phyloP scores from a whole-genome alignment of 2,888 invertebrate species.

The Drosophila dives region DNA sequence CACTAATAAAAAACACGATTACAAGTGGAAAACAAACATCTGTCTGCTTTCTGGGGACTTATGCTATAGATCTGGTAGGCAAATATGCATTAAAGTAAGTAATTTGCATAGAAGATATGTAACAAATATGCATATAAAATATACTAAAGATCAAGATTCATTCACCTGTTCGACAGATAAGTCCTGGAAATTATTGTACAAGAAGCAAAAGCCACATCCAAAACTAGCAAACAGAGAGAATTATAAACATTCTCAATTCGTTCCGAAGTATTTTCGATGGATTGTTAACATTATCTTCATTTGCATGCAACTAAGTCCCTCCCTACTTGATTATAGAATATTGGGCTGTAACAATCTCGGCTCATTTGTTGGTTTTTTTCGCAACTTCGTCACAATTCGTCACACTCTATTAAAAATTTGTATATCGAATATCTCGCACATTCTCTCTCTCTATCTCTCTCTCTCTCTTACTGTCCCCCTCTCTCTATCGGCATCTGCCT shows the following conservation, averaged over 20 bases:
- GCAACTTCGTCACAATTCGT: slow-evolving; percentile 31
- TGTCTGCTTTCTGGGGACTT: slow-evolving; percentile 14
- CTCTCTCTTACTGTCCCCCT: not conserved
- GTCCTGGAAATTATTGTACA: slow-evolving; percentile 55
- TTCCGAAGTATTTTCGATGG: slow-evolving; percentile 19
- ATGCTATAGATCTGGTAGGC: slow-evolving; percentile 46
- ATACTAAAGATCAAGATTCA: slow-evolving; percentile 18
- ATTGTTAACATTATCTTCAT: slow-evolving; percentile 35
- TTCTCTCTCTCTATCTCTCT: not conserved
- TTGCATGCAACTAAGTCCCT: slow-evolving; percentile 62
- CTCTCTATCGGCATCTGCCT: not conserved
- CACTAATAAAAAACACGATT: slow-evolving; percentile 6
- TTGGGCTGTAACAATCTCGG: slow-evolving; percentile 17
- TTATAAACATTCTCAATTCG: slow-evolving; percentile 2
- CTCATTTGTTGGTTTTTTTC: slow-evolving; percentile 14
- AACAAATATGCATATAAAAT: slow-evolving; percentile 27
- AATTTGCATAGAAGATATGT: not conserved
- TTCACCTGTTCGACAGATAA: slow-evolving; percentile 36
- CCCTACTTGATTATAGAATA: slow-evolving; percentile 49
- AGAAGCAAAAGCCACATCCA: slow-evolving; percentile 28
- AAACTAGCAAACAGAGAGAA: slow-evolving; percentile 2
- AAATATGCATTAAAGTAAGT: not conserved
- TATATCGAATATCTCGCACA: slow-evolving; percentile 25
- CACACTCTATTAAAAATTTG: slow-evolving; percentile 44
- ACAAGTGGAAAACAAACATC: slow-evolving; percentile 47